Percentiles rank a stretch among this genome's conserved stretches.
Evolutionary conservation across 2,113 vertebrate species (phyloP).

Genomic region (Varanus salvator): DNA sequence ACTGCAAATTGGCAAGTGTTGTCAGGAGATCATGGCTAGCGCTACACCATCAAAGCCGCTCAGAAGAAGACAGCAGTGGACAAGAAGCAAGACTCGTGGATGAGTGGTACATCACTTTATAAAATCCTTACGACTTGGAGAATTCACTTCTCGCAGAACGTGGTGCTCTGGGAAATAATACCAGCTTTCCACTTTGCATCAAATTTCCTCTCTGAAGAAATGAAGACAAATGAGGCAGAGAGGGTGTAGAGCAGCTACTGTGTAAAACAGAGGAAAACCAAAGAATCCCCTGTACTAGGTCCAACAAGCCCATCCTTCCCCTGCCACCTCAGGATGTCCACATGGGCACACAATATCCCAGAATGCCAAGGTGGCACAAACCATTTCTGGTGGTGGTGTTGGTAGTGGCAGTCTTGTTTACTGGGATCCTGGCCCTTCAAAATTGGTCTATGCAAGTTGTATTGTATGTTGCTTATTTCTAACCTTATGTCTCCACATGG

Average conservation of each 20-base stretch:
- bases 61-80: not conserved
- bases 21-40: not conserved
- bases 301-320: no score
- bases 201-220: not conserved
- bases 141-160: not conserved
- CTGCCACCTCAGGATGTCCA: no score
- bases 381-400: no score
- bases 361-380: no score
- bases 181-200: not conserved
- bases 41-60: not conserved
- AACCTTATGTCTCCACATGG: no score
- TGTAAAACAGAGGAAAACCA: no score
- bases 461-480: no score
- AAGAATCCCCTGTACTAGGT: no score
- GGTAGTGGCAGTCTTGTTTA: no score
- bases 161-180: not conserved
- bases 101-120: not conserved
- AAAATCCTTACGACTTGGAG: not conserved
- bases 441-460: no score
- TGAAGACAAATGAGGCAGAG: not conserved
- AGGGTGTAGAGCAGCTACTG: not conserved
- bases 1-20: slow-evolving; percentile 11
- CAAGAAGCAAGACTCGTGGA: not conserved
- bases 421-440: no score
- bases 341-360: no score